Evolutionary conservation across 2,888 invertebrate species (phyloP).

Genomic region (Leptinotarsa peninsularis): DNA sequence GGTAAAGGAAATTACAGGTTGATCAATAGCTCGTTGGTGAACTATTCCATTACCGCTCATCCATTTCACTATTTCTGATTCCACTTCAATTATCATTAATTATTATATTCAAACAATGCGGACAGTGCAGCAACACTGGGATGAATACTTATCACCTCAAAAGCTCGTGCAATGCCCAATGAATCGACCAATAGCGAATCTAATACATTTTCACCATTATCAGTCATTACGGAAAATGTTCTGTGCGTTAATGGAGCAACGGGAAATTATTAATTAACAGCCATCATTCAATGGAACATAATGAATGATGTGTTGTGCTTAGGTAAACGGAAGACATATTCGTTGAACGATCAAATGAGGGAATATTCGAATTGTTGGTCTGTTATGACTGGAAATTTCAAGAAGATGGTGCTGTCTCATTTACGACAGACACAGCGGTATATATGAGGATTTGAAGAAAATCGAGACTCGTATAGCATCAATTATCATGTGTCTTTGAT

Average conservation of each 20-base stretch:
- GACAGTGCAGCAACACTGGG: neutral
- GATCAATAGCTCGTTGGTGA: neutral
- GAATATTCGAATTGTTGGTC: too few relatives aligned
- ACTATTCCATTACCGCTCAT: neutral
- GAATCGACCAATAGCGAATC: slow-evolving; percentile 11
- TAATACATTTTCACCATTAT: slow-evolving; percentile 26
- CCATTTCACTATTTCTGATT: slow-evolving; percentile 3
- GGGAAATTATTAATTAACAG: slow-evolving; percentile 32
- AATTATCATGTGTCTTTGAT: too few relatives aligned
- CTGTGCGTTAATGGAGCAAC: neutral
- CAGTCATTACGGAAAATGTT: slow-evolving; percentile 25
- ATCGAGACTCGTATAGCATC: too few relatives aligned
- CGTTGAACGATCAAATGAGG: too few relatives aligned
- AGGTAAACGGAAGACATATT: too few relatives aligned
- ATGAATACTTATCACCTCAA: slow-evolving; percentile 12
- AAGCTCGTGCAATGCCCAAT: neutral
- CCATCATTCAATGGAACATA: slow-evolving; percentile 6
- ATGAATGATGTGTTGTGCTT: slow-evolving; percentile 17
- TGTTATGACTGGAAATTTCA: too few relatives aligned
- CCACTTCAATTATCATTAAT: slow-evolving; percentile 5
- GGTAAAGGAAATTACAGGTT: neutral
- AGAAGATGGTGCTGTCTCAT: too few relatives aligned
- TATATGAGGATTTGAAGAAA: too few relatives aligned
- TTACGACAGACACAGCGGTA: too few relatives aligned
- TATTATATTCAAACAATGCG: slow-evolving; percentile 1